Evolutionary conservation across 1,140 invertebrate species (phyloP).

Genomic region (Spodoptera litura): DNA sequence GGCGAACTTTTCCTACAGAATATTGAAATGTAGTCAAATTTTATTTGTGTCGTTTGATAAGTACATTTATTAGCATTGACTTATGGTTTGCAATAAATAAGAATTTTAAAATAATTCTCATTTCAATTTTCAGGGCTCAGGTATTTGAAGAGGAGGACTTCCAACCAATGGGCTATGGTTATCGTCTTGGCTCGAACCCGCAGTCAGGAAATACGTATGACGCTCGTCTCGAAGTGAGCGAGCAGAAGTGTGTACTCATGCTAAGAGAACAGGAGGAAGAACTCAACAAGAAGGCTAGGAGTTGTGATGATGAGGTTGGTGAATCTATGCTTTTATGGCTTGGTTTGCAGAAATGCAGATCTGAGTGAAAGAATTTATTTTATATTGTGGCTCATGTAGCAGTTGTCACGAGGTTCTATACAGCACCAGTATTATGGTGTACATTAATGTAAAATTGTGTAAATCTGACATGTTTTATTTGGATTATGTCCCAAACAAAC

Average conservation of each 20-base stretch:
- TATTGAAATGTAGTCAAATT: no score
- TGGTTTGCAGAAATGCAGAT: background rate
- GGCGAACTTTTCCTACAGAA: slow-evolving; percentile 52
- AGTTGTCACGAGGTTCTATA: no score
- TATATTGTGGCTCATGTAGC: no score
- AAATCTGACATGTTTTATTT: no score
- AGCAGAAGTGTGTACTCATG: slow-evolving; percentile 92
- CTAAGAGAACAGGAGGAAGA: slow-evolving; percentile 97
- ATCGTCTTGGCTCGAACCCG: slow-evolving; percentile 90
- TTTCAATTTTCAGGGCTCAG: slow-evolving; percentile 87
- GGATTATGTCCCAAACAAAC: no score
- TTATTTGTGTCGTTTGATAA: no score
- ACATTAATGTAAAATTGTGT: no score
- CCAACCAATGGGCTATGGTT: slow-evolving; percentile 97
- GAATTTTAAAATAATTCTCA: no score
- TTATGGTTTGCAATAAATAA: no score
- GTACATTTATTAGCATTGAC: no score
- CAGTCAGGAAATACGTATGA: slow-evolving; percentile 78
- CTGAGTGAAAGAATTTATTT: no score
- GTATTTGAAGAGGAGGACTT: slow-evolving; percentile 98
- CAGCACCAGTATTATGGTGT: no score
- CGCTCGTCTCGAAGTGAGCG: slow-evolving; percentile 91
- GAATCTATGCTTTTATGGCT: background rate
- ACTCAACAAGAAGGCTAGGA: slow-evolving; percentile 91
- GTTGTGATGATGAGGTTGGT: slow-evolving; percentile 84